Base-by-base conservation (phyloP, 2,797 vertebrate genomes). In the Fistularia tabacaria region DNA sequence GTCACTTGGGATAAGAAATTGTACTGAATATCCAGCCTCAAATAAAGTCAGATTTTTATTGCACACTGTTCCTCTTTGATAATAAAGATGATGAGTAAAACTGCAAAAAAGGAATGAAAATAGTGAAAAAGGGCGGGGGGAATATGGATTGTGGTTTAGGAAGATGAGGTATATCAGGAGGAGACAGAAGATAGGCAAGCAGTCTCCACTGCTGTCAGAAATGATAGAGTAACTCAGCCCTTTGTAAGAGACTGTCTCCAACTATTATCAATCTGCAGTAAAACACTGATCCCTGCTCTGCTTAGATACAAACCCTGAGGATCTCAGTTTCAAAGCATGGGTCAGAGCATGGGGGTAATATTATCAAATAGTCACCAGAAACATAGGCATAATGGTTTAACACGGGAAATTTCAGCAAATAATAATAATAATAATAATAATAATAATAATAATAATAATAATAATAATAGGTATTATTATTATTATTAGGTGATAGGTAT, bases 201-300 rank as follows among this genome's bases (percentile, higher is more conserved):
- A 71, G 85, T 65, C 80, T 82, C 82, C 78, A 68, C 43, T 10
- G 59, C 79, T 83, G 77, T 81, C 79, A 80, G 38, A 50, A 36
- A 71, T 80, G 80, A 84, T 74, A 57, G 70, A 86, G 68, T 63
- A 73, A 68, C 57, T 71, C 57, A 57, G 59, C 55, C 50, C 70
- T 47, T 77, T 62, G 41, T 58, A 58, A 70, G 69, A 80, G 62
- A 65, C 61, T 55, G 71, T 76, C 71, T 85, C 61, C 49, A 46
- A 62, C 66, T 71, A 53, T 74, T 73, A 76, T 79, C 75, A 70
- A 44, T 54, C 56, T 58, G 58, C 59, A 57, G 71, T 70, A 76
- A 83, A 80, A 63, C 65, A 51, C 64, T 70, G 49, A 76, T 73
- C 60, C 53, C 64, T 51, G 55, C 50, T 36, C 9, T 38, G 45